A percentile compares a stretch with the other conserved stretches of the same genome.
Conservation (phyloP, 2,888 invertebrate species). For the Agapostemon virescens region DNA sequence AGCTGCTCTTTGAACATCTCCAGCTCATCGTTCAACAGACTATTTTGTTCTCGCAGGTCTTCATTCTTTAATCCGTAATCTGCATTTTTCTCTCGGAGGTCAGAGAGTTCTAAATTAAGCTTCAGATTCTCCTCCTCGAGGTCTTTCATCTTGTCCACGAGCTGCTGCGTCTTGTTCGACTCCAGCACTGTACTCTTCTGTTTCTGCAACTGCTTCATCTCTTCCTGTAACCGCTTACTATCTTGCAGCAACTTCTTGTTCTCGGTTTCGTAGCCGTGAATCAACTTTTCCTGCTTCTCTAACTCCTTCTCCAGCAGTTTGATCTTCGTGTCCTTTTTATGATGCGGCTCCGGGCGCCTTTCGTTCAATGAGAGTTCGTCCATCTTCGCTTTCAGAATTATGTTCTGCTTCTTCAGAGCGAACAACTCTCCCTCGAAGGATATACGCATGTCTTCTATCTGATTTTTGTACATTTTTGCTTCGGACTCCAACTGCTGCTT, state of each 20-base stretch:
- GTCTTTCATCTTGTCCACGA: constrained; percentile 75
- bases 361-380: constrained; percentile 73
- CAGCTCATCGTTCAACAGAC: constrained; percentile 74
- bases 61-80: constrained; percentile 74
- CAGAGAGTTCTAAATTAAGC: constrained; percentile 72
- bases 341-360: constrained; percentile 57
- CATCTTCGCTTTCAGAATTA: constrained; percentile 75
- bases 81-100: constrained; percentile 73
- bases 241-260: constrained; percentile 76
- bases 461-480: constrained; percentile 73
- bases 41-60: constrained; percentile 74
- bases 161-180: constrained; percentile 65
- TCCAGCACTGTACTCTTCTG: constrained; percentile 65
- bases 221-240: constrained; percentile 73
- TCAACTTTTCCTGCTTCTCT: constrained; percentile 76
- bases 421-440: constrained; percentile 77
- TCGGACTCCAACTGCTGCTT: constrained; percentile 76
- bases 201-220: constrained; percentile 70
- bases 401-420: constrained; percentile 76
- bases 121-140: constrained; percentile 74
- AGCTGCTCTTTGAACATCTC: constrained; percentile 78
- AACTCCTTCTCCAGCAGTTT: constrained; percentile 73
- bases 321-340: constrained; percentile 68
- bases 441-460: constrained; percentile 74
- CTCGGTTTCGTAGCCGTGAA: constrained; percentile 75